Base-by-base conservation (phyloP, 2,113 vertebrate species). In the Trematomus loennbergii region DNA sequence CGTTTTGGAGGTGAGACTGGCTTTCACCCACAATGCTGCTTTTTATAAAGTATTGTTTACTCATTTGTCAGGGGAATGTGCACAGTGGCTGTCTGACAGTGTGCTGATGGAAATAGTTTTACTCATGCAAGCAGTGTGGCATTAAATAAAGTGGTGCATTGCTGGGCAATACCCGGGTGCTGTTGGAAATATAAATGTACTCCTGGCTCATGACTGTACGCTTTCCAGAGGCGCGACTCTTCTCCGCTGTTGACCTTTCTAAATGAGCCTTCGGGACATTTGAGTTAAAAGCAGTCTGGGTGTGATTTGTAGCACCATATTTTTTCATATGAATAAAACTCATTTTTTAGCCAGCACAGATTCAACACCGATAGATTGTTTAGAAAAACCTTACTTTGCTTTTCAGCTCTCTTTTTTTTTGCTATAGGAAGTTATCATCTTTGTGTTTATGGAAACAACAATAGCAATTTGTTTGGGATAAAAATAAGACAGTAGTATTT, bases 61-160 rank as follows among this genome's bases (percentile, higher is more conserved):
- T 79, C 75, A 66, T 87, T 84, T 67, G 16, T 90, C 83, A 78
- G 33, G 20, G 59, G 77, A 20, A 45, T 1, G 54, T 1, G 58
- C 63, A n/a, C 57, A 5, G 49, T 5, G 48, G 77, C 60, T 45
- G 70, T 64, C 70, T 75, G 72, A 88, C 75, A 75, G 68, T 9
- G 3, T 25, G 77, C 89, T 83, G 84, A 87, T 84, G 80, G 78
- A 81, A 87, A 83, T 17, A 59, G 13, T 75, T 78, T 73, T 52
- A 63, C 16, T 75, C 70, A 66, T 69, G 48, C 52, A 45, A 68
- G 72, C 60, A 12, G 36, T 20, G 50, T 61, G 71, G 49, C 73
- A 50, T 71, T 79, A 48, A 80, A 77, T 75, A 60, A 74, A 84
- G 68, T 20, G 58, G 3, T 76, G 78, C 45, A 65, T n/a, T 12